These are phyloP conservation scores for Rissa tridactyla DNA, from an alignment of 2,113 vertebrate genomes.

Conservation along the genomic window DNA sequence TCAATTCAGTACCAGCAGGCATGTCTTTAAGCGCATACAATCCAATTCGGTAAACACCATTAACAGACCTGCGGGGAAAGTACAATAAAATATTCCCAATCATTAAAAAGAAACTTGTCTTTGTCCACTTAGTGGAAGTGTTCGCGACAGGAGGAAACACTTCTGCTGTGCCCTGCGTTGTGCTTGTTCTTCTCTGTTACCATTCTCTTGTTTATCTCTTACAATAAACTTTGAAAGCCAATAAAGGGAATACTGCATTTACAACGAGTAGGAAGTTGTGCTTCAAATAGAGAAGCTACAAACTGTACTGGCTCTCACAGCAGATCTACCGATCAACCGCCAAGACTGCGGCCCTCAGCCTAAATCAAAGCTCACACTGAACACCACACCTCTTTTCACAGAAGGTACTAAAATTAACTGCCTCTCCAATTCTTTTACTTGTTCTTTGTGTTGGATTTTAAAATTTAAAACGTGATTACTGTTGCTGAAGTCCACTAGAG, in stretches of 20 bases:
- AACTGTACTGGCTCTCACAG: background rate
- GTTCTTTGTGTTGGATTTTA: background rate
- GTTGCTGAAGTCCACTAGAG: background rate
- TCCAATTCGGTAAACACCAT: slow-evolving; percentile 95
- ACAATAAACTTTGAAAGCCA: background rate
- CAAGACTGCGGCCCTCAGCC: background rate
- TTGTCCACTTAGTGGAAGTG: background rate
- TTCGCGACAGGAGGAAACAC: background rate
- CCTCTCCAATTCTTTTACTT: background rate
- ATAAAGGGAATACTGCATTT: background rate
- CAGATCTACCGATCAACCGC: background rate
- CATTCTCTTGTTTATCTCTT: background rate
- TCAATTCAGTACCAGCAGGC: slow-evolving; percentile 90
- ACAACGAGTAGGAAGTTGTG: background rate
- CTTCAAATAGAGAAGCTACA: background rate
- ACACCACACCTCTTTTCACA: background rate
- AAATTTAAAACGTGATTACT: background rate
- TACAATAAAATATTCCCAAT: fast-evolving
- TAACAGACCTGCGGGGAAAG: slow-evolving; percentile 86
- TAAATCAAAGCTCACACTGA: background rate
- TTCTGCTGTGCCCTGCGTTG: background rate
- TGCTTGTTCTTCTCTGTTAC: background rate
- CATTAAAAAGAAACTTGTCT: background rate
- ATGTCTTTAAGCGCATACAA: slow-evolving; percentile 95
- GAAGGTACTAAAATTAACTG: background rate